Percentiles rank a stretch among this genome's conserved stretches.
These are phyloP conservation scores for Luperina nickerlii DNA, from an alignment of 2,888 invertebrate species.

Conservation along the genomic window DNA sequence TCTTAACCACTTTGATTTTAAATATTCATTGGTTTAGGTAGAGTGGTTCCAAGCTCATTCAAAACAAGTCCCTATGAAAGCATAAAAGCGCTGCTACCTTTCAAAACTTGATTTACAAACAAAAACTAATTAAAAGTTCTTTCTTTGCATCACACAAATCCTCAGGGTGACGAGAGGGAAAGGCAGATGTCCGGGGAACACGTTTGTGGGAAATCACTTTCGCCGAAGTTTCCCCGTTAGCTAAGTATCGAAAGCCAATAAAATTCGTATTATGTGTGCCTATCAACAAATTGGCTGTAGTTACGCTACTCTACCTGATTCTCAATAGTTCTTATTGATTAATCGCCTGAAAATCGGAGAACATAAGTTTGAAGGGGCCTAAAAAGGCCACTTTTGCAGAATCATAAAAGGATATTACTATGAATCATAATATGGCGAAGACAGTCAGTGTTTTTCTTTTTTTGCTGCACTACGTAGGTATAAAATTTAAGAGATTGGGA, in stretches of 20 bases:
- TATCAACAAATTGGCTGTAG: slow-evolving; percentile 33
- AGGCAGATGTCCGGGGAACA: slow-evolving; percentile 46
- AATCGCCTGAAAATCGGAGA: background rate
- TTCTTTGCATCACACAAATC: slow-evolving; percentile 57
- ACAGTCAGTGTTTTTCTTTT: no score
- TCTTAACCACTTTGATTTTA: slow-evolving; percentile 27
- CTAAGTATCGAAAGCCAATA: slow-evolving; percentile 47
- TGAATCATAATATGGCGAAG: no score
- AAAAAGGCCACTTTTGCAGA: no score
- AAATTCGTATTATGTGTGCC: slow-evolving; percentile 34
- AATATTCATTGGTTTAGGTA: slow-evolving; percentile 43
- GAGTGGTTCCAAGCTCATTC: slow-evolving; percentile 14
- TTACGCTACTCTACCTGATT: background rate
- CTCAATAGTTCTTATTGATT: slow-evolving; percentile 8
- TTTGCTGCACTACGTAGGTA: no score
- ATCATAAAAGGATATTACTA: no score
- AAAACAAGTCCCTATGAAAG: slow-evolving; percentile 38
- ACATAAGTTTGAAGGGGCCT: background rate
- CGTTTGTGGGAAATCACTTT: slow-evolving; percentile 56
- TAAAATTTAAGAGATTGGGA: no score
- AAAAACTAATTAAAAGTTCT: slow-evolving; percentile 65
- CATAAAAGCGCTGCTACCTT: slow-evolving; percentile 32
- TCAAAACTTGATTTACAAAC: slow-evolving; percentile 54
- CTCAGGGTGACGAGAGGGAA: slow-evolving; percentile 41
- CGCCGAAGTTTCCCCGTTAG: slow-evolving; percentile 55